Conservation (phyloP, 2,888 invertebrate genomes). For the Villa cingulata region DNA sequence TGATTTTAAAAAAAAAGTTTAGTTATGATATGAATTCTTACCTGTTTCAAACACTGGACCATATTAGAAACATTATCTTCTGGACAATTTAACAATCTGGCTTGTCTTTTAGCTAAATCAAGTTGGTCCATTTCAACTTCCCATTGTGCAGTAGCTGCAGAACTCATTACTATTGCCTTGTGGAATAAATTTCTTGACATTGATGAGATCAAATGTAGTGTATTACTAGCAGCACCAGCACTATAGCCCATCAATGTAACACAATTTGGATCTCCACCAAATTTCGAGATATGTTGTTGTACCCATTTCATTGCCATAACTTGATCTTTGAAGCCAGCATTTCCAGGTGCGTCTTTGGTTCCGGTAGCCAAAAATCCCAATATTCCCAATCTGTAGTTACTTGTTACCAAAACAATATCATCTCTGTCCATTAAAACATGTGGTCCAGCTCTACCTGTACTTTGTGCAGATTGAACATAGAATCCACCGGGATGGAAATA, state of each 20-base stretch:
- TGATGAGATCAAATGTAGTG: constrained; percentile 29
- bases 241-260: constrained; percentile 41
- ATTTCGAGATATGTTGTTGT: constrained; percentile 38
- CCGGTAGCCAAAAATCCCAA: constrained; percentile 40
- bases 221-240: constrained; percentile 23
- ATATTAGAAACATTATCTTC: constrained; percentile 25
- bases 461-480: constrained; percentile 36
- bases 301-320: constrained; percentile 41
- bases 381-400: constrained; percentile 46
- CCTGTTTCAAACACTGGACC: constrained; percentile 28
- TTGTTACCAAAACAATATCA: constrained; percentile 45
- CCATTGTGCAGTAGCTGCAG: constrained; percentile 24
- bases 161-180: constrained; percentile 41
- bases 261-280: constrained; percentile 40
- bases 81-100: constrained; percentile 37
- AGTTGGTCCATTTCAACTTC: constrained; percentile 34
- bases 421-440: constrained; percentile 44
- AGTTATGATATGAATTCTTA: constrained; percentile 39
- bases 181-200: constrained; percentile 38
- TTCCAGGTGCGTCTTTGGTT: constrained; percentile 40
- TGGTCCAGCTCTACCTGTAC: constrained; percentile 38
- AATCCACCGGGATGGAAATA: constrained; percentile 51
- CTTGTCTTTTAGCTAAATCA: constrained; percentile 37
- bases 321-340: constrained; percentile 45
- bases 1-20: too few species aligned